Evolutionary conservation across 2,113 vertebrate species (phyloP).

Genomic region (Beaufortia kweichowensis): DNA sequence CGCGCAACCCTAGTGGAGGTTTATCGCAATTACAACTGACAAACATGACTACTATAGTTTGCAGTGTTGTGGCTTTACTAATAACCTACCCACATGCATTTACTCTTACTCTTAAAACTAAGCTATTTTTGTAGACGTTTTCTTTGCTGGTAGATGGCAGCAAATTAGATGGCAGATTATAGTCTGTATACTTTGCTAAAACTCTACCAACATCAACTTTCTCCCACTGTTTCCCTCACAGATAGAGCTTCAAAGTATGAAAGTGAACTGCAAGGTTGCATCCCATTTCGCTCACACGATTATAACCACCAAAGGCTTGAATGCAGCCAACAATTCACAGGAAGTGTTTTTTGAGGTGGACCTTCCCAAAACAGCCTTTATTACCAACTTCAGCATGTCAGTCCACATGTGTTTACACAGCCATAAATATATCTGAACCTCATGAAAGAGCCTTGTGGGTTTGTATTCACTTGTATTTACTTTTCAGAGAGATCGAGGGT

Average conservation of each 20-base stretch:
- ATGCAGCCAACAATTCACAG: slow-evolving; percentile 77
- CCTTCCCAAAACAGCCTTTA: slow-evolving; percentile 92
- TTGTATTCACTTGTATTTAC: slow-evolving; percentile 22
- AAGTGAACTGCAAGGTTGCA: slow-evolving; percentile 82
- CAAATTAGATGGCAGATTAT: too few species aligned
- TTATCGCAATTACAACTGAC: neutral
- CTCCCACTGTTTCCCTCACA: neutral
- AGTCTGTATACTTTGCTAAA: too few species aligned
- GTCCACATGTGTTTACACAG: slow-evolving; percentile 55
- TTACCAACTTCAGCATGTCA: slow-evolving; percentile 93
- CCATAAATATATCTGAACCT: slow-evolving; percentile 5
- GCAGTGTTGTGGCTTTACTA: too few species aligned
- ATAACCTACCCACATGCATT: too few species aligned
- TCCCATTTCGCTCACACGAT: slow-evolving; percentile 88
- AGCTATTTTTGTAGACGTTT: too few species aligned
- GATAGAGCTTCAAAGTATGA: slow-evolving; percentile 75
- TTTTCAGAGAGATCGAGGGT: slow-evolving; percentile 81
- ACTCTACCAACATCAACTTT: too few species aligned
- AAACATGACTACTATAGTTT: neutral
- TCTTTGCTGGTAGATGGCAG: neutral
- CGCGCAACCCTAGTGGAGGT: neutral
- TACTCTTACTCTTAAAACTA: too few species aligned
- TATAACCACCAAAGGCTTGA: slow-evolving; percentile 84
- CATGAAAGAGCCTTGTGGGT: neutral
- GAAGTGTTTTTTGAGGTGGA: slow-evolving; percentile 90